phyloP scores from a whole-genome alignment of 2,888 invertebrate species.

The Nemapogon koenigi region DNA sequence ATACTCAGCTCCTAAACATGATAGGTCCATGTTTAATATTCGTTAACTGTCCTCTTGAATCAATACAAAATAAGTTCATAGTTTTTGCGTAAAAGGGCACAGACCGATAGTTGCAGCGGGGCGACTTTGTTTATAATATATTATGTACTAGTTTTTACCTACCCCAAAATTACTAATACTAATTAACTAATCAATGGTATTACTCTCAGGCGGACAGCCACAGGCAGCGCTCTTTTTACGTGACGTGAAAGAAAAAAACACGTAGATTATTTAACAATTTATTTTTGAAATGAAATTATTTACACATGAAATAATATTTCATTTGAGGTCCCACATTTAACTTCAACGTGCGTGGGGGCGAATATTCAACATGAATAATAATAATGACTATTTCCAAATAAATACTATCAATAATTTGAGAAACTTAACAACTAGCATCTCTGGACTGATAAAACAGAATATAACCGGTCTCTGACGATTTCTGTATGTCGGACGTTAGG shows the following conservation, averaged over 20 bases:
- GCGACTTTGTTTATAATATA: too few relatives aligned
- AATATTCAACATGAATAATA: slow-evolving; percentile 42
- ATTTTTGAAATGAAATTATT: slow-evolving; percentile 31
- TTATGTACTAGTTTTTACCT: too few relatives aligned
- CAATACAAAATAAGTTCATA: too few relatives aligned
- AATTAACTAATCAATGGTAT: too few relatives aligned
- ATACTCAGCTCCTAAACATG: too few relatives aligned
- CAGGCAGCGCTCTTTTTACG: too few relatives aligned
- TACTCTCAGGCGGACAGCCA: too few relatives aligned
- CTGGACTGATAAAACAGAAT: slow-evolving; percentile 98
- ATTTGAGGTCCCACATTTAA: slow-evolving; percentile 53
- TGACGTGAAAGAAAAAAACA: slow-evolving; percentile 9
- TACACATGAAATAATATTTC: slow-evolving; percentile 44
- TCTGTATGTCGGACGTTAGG: slow-evolving; percentile 96
- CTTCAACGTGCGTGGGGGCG: slow-evolving; percentile 55
- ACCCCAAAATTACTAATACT: too few relatives aligned
- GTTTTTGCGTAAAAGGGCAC: too few relatives aligned
- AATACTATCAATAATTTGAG: slow-evolving; percentile 38
- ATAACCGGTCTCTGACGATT: slow-evolving; percentile 99
- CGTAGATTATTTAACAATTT: slow-evolving; percentile 12
- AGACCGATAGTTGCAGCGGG: too few relatives aligned
- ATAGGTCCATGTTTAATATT: too few relatives aligned
- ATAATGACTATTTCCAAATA: slow-evolving; percentile 46
- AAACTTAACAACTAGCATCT: slow-evolving; percentile 71
- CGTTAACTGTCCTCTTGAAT: too few relatives aligned